Evolutionary conservation across 2,113 vertebrate genomes (phyloP).

Genomic region (Myanophis thanlyinensis): DNA sequence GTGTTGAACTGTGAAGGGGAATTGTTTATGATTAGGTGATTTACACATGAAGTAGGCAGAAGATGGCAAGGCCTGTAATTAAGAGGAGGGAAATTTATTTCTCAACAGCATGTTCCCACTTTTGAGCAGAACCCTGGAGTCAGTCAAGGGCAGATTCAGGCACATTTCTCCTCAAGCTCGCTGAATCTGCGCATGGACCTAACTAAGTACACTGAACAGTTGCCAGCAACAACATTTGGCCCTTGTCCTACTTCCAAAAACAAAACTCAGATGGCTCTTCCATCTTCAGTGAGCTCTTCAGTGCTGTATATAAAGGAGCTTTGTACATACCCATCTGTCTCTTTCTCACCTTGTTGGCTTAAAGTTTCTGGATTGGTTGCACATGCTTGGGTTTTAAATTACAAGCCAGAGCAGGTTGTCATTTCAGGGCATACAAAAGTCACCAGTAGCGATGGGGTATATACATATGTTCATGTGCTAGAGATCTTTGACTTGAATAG

Average conservation of each 20-base stretch:
- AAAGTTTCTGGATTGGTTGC: background rate
- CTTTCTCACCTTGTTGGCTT: constrained; percentile 37
- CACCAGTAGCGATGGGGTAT: background rate
- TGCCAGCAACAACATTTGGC: constrained; percentile 65
- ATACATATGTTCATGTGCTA: background rate
- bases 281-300: constrained; percentile 41
- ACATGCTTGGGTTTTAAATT: background rate
- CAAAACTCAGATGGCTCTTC: constrained; percentile 30
- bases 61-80: constrained; percentile 70
- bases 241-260: constrained; percentile 44
- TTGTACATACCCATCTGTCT: constrained; percentile 37
- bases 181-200: constrained; percentile 55
- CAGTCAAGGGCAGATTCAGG: constrained; percentile 60
- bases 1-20: constrained; percentile 65
- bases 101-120: constrained; percentile 59
- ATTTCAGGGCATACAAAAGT: background rate
- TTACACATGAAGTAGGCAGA: constrained; percentile 64
- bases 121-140: constrained; percentile 52
- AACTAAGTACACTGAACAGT: constrained; percentile 42
- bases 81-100: constrained; percentile 73
- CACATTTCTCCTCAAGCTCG: constrained; percentile 54
- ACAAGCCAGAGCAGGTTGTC: background rate
- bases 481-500: background rate
- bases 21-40: constrained; percentile 71
- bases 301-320: constrained; percentile 31